Percentiles rank a stretch among this genome's conserved stretches.
phyloP scores from a whole-genome alignment of 2,113 vertebrate genomes.

The Cricetomys ansorgei region DNA sequence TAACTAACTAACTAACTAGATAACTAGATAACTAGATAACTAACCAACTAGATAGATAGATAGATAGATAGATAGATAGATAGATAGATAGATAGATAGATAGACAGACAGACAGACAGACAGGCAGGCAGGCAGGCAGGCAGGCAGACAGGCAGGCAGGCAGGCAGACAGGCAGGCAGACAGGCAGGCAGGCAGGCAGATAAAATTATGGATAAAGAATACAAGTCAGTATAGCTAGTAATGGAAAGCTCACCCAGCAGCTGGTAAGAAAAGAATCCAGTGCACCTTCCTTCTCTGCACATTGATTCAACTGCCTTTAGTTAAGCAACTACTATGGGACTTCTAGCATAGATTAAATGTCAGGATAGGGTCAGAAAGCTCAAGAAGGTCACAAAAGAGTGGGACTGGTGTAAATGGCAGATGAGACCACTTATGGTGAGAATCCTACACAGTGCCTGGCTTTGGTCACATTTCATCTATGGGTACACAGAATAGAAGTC shows the following conservation, averaged over 20 bases:
- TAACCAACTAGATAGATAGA: no score
- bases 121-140: no score
- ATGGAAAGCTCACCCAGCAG: not conserved
- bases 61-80: no score
- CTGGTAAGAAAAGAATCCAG: not conserved
- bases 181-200: no score
- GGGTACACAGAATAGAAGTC: not conserved
- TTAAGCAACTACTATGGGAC: not conserved
- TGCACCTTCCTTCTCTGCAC: not conserved
- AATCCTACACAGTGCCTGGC: not conserved
- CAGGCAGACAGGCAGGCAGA: no score
- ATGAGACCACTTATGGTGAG: not conserved
- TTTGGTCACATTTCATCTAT: not conserved
- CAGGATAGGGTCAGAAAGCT: not conserved
- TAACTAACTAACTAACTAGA: no score
- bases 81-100: no score
- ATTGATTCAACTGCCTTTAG: slow-evolving; percentile 32
- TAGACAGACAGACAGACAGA: not conserved
- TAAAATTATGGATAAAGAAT: not conserved
- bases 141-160: no score
- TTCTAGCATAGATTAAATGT: not conserved
- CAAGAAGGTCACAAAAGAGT: not conserved
- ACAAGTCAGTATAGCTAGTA: not conserved
- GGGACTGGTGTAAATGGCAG: not conserved
- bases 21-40: no score